These are phyloP conservation scores for Conchocele bisecta DNA, from an alignment of 2,888 invertebrate genomes.

Conservation along the genomic window DNA sequence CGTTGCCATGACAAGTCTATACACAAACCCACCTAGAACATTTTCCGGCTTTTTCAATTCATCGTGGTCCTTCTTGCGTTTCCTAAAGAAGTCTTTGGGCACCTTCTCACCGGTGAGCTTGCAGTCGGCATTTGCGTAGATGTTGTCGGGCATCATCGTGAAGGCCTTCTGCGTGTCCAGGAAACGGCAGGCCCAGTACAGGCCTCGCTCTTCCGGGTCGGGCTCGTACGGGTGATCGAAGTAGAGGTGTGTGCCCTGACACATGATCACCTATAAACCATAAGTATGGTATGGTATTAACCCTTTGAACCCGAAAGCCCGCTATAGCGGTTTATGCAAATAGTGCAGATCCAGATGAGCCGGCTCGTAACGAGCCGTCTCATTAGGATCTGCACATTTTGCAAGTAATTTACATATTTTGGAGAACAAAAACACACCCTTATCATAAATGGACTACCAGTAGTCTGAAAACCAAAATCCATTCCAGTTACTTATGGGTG, in stretches of 20 bases:
- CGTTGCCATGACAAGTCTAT: too few relatives aligned
- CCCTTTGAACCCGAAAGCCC: too few relatives aligned
- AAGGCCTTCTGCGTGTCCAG: conserved; percentile 77
- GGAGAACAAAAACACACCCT: too few relatives aligned
- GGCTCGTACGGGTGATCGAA: conserved; percentile 79
- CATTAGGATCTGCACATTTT: too few relatives aligned
- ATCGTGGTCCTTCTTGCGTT: conserved; percentile 64
- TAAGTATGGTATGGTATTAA: too few relatives aligned
- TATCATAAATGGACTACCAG: too few relatives aligned
- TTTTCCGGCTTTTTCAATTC: conserved; percentile 70
- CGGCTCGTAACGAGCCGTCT: too few relatives aligned
- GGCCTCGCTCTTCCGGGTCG: conserved; percentile 77
- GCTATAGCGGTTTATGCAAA: too few relatives aligned
- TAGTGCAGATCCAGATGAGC: too few relatives aligned
- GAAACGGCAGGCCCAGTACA: conserved; percentile 80
- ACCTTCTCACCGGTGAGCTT: conserved; percentile 72
- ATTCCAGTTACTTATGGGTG: too few relatives aligned
- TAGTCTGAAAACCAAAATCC: too few relatives aligned
- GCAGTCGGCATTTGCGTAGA: conserved; percentile 72
- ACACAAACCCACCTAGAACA: conserved; percentile 68
- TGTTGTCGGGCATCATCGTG: conserved; percentile 73
- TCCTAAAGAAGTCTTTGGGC: conserved; percentile 62
- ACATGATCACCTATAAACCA: conserved; percentile 71
- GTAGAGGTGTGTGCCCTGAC: conserved; percentile 76
- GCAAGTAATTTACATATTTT: too few relatives aligned